Base-by-base conservation (phyloP, 2,888 invertebrate genomes). In the Aelia acuminata region DNA sequence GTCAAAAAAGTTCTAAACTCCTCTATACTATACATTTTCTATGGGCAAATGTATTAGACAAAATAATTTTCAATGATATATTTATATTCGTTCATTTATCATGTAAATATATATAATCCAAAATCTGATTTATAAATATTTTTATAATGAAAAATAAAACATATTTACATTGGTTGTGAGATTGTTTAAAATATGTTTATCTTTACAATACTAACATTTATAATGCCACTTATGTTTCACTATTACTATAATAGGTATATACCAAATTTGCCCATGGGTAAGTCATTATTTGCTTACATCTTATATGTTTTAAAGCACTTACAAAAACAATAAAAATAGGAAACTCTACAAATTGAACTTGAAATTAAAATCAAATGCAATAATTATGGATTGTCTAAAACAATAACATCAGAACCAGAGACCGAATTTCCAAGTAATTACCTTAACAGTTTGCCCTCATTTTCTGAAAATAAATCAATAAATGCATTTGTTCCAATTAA, bases 1-100 rank as follows among this genome's bases (percentile, higher is more conserved):
- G 75, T 63, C 49, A 87, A 63, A 87, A 43, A 75, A 87, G 75
- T 75, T 70, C 87, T 87, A 87, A 47, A 57, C 43, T 43, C 20
- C 49, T 15, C n/a, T 85, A 85, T 49, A 53, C 57, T 85, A 53
- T 8, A 85, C 85, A 18, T 85, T n/a, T 53, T 53, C 20, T 35
- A 50, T 57, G 39, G 39, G 53, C 53, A 85, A 53, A 80, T 80
- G 22, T 80, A 80, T 43, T 85, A 85, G 26, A 85, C 85, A 85
- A 85, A 85, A 85, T 85, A 85, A 57, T 53, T 57, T 85, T 49
- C 39, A 50, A 35, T 85, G 43, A 43, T 43, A n/a, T 47, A 43
- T 43, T 43, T 80, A 43, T 80, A n/a, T 11, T 80, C 43, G 43
- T 10, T 43, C 43, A 43, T 80, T 80, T 80, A 31, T 70, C 35